Evolutionary conservation across 2,888 invertebrate genomes (phyloP), one percentile per base, ranked within the genome.

Genomic region (Chalcis sispes): DNA sequence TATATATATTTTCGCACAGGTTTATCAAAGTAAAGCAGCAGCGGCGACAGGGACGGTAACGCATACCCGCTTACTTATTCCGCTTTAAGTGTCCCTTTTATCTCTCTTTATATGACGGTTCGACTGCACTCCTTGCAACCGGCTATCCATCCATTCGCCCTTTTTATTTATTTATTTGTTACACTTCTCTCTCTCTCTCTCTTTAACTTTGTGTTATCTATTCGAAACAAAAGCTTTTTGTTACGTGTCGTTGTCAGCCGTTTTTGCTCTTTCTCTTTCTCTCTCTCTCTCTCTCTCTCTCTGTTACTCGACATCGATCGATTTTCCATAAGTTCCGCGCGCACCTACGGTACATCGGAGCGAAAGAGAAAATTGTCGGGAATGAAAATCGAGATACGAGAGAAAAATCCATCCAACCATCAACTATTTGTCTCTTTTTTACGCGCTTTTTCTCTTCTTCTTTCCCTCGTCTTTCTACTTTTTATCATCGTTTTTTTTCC

Each of bases 321-420:
- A 72, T 72, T 72, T 72, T 40, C 65, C 65, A 65, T 65, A 72
- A 20, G 20, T 65, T 48, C 58, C 40, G 65, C 42, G 20, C 13
- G 50, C 52, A 18, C 4, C 29, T 42, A 29, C 46, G 29, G 15
- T 23, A 18, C 18, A 64, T 42, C 56, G 29, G 18, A 56, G 25
- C 15, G 42, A 59, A 46, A 56, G 46, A 42, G 40, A 67, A 4
- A n/a, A 52, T 1, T 5, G 18, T 15, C 40, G 18, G n/a, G n/a
- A n/a, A n/a, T n/a, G n/a, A n/a, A n/a, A n/a, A n/a, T n/a, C n/a
- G n/a, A n/a, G n/a, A n/a, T n/a, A n/a, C n/a, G n/a, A n/a, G n/a
- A n/a, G n/a, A n/a, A n/a, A n/a, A n/a, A n/a, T n/a, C n/a, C n/a
- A n/a, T n/a, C n/a, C n/a, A n/a, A n/a, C n/a, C n/a, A n/a, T n/a